Conservation (phyloP, 2,888 invertebrate species). For the Trachelus iudaicus region DNA sequence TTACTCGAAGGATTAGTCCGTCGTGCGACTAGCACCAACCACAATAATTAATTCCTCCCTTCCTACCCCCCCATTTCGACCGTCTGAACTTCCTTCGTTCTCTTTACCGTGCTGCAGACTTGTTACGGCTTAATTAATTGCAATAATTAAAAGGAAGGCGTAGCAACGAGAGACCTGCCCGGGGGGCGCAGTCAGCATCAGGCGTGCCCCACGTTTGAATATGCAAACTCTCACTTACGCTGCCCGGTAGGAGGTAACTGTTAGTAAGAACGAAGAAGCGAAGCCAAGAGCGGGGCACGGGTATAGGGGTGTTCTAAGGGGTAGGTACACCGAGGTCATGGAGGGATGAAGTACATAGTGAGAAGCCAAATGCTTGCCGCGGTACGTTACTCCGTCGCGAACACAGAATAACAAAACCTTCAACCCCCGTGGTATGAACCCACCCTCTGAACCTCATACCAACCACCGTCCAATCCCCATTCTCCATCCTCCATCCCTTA, state of each 20-base stretch:
- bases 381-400: slow-evolving; percentile 32
- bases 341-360: neutral
- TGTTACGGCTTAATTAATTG: slow-evolving; percentile 61
- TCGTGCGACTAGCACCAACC: slow-evolving; percentile 16
- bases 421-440: slow-evolving; percentile 1
- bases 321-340: neutral
- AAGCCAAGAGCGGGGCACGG: neutral
- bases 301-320: neutral
- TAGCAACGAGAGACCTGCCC: slow-evolving; percentile 34
- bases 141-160: slow-evolving; percentile 60
- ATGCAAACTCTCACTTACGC: slow-evolving; percentile 45
- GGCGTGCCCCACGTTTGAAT: slow-evolving; percentile 49
- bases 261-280: neutral
- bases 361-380: slow-evolving; percentile 2
- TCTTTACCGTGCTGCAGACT: slow-evolving; percentile 35
- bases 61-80: slow-evolving; percentile 16
- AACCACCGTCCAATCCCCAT: slow-evolving; percentile 20
- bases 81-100: slow-evolving; percentile 19
- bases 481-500: slow-evolving; percentile 23
- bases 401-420: slow-evolving; percentile 33
- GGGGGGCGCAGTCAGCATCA: slow-evolving; percentile 36
- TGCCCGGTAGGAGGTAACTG: neutral
- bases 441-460: neutral
- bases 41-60: slow-evolving; percentile 38
- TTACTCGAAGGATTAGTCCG: slow-evolving; percentile 17